Evolutionary conservation across 1,140 invertebrate species (phyloP).

Genomic region (Zaprionus tsacasi): DNA sequence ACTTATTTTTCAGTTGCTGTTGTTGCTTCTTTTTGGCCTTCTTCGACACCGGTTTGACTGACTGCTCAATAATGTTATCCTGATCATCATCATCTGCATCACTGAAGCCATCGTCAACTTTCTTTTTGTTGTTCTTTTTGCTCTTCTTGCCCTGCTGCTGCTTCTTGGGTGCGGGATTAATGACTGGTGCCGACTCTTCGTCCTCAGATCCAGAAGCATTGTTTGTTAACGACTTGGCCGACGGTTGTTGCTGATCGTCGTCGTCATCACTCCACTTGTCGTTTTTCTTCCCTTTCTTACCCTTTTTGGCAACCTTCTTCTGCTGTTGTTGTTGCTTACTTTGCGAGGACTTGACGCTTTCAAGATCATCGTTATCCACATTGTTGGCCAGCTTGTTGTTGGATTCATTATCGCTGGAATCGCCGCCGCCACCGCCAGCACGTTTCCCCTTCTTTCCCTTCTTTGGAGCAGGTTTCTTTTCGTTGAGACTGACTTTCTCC

Average conservation of each 20-base stretch:
- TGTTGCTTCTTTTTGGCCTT: conserved; percentile 70
- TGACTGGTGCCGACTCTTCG: conserved; percentile 66
- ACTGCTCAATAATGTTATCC: conserved; percentile 43
- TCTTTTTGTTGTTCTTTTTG: conserved; percentile 80
- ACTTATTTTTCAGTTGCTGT: conserved; percentile 62
- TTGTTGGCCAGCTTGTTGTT: conserved; percentile 39
- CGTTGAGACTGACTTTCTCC: conserved; percentile 75
- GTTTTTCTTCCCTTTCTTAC: conserved; percentile 75
- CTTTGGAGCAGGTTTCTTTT: conserved; percentile 54
- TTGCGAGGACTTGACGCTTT: conserved; percentile 85
- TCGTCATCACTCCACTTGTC: conserved; percentile 80
- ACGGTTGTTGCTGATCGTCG: conserved; percentile 51
- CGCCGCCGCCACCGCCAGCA: conserved; percentile 59
- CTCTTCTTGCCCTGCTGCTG: conserved; percentile 72
- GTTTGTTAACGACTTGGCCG: neutral
- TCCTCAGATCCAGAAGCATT: conserved; percentile 78
- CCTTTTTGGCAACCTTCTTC: conserved; percentile 66
- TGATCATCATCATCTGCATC: conserved; percentile 34
- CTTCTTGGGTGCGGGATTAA: conserved; percentile 65
- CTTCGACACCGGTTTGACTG: conserved; percentile 56
- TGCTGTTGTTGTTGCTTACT: conserved; percentile 84
- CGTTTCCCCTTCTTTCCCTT: conserved; percentile 78
- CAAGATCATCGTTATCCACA: conserved; percentile 84
- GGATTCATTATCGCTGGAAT: conserved; percentile 71
- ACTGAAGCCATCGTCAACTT: conserved; percentile 57